Base-by-base conservation (phyloP, 2,888 invertebrate genomes). In the Andricus curvator region DNA sequence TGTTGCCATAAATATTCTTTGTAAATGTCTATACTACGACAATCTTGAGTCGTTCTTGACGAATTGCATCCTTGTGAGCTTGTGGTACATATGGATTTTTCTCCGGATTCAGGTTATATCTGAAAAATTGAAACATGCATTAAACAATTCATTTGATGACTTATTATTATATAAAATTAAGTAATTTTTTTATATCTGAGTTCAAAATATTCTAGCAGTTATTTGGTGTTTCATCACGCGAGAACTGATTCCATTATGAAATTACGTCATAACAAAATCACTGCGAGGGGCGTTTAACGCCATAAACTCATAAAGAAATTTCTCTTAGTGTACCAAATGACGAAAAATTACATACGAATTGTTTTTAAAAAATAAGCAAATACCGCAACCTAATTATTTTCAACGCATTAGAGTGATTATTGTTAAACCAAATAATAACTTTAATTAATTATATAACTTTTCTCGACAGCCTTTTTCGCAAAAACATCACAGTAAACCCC, bases 21-120 rank as follows among this genome's bases (percentile, higher is more conserved):
- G 4, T 60, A 25, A 25, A 15, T 64, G 29, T 29, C 87, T 81
- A 91, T 44, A 88, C 68, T 15, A 91, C 89, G n/a, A 90, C 86
- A 67, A 91, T 91, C 74, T 87, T 87, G 41, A 92, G 86, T 64
- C 85, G 84, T 48, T 90, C 87, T 13, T 92, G 87, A 87, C 87
- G 86, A 79, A 90, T 84, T 4, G 86, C 94, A 83, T 95, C 95
- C 1, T 94, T 94, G 87, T 96, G 96, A 80, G 95, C 95, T 89
- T 97, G 96, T 0, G 96, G 96, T 56, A 95, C 94, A 91, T 96
- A 97, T 0, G 97, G 97, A 93, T 97, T 97, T 91, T 96, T 96
- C 83, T 95, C 93, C 0, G 97, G 97, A 89, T 97, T 96, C 83
- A 96, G 95, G 89, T 97, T 97, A 84, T 97, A 93, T 85, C 97